These are phyloP conservation scores for Sericinus montela DNA, from an alignment of 2,888 invertebrate genomes.

Conservation along the genomic window DNA sequence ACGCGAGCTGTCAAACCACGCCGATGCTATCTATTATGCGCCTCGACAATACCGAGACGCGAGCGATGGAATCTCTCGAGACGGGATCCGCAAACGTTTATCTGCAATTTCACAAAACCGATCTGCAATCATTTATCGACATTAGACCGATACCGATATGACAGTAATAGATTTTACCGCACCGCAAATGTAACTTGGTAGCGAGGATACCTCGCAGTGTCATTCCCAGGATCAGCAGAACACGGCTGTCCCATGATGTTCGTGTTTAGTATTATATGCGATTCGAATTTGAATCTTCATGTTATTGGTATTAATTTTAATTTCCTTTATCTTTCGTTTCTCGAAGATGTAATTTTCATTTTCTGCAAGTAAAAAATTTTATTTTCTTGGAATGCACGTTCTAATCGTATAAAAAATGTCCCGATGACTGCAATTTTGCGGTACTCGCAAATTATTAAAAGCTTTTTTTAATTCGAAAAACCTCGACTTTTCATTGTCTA, in stretches of 20 bases:
- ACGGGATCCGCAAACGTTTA: slow-evolving; percentile 25
- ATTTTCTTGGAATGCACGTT: too few species aligned
- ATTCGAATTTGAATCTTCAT: too few species aligned
- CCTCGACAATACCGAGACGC: slow-evolving; percentile 39
- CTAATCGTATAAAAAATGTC: too few species aligned
- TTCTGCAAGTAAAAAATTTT: too few species aligned
- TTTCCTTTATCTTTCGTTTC: too few species aligned
- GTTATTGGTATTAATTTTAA: too few species aligned
- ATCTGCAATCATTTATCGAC: slow-evolving; percentile 24
- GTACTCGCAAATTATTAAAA: too few species aligned
- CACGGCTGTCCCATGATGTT: slow-evolving; percentile 21
- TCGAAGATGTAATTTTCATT: too few species aligned
- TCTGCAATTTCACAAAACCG: slow-evolving; percentile 9
- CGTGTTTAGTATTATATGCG: background rate
- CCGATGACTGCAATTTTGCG: too few species aligned
- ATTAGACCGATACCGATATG: slow-evolving; percentile 22
- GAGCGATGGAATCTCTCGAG: slow-evolving; percentile 41
- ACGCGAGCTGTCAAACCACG: slow-evolving; percentile 50
- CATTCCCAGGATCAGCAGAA: slow-evolving; percentile 43
- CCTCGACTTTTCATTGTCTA: too few species aligned
- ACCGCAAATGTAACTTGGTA: slow-evolving; percentile 28
- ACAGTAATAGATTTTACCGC: slow-evolving; percentile 24
- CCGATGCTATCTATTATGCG: slow-evolving; percentile 55
- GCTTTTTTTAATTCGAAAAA: too few species aligned
- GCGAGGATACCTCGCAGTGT: slow-evolving; percentile 45